Evolutionary conservation across 2,888 invertebrate genomes (phyloP).

Genomic region (Lasioglossum leucozonium): DNA sequence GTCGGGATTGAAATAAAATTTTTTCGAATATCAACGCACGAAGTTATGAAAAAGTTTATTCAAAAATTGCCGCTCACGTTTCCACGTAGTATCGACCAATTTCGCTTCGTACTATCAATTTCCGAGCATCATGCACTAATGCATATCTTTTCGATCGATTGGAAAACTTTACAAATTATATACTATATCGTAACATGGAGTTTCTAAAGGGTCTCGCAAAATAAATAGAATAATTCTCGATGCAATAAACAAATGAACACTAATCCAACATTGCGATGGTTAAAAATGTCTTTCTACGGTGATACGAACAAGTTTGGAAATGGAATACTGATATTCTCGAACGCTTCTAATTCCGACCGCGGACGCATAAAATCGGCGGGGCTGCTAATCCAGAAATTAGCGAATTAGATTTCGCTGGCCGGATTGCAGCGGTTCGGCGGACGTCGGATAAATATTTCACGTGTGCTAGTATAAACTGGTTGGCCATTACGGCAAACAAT

Average conservation of each 20-base stretch:
- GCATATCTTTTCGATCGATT: neutral
- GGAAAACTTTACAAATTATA: too few species aligned
- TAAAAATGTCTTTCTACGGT: neutral
- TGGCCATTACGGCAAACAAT: constrained; percentile 28
- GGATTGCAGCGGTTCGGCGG: neutral
- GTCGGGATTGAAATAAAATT: too few species aligned
- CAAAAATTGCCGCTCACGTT: too few species aligned
- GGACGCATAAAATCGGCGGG: neutral
- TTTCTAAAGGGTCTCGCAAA: too few species aligned
- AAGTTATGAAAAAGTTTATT: too few species aligned
- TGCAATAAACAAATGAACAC: neutral
- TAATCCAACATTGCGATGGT: neutral
- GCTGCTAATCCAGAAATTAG: neutral
- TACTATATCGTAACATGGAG: too few species aligned
- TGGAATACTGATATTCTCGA: neutral
- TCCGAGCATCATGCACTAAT: neutral
- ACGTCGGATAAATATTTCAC: constrained; percentile 3
- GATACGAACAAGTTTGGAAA: neutral
- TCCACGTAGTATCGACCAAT: too few species aligned
- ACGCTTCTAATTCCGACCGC: neutral
- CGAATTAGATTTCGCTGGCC: constrained; percentile 5
- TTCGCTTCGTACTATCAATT: neutral
- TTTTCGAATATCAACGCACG: too few species aligned
- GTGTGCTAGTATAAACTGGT: neutral
- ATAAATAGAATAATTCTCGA: neutral